Conservation (phyloP, 1,140 invertebrate genomes). For the Arion vulgaris region DNA sequence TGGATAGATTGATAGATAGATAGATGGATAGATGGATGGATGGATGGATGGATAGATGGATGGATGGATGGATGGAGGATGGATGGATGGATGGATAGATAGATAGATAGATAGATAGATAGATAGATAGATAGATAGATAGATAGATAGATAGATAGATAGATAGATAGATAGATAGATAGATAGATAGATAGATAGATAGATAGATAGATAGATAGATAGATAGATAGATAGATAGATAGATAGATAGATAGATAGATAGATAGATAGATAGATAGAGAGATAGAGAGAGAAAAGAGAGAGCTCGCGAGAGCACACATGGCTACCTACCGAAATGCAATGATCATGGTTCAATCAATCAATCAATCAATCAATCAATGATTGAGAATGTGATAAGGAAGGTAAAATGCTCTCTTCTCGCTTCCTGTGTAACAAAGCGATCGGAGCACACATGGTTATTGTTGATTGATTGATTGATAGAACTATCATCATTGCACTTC, state of each 20-base stretch:
- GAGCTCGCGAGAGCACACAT: too few relatives aligned
- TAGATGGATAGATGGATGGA: slow-evolving; percentile 20
- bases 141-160: background rate
- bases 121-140: background rate
- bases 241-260: slow-evolving; percentile 8
- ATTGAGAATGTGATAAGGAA: background rate
- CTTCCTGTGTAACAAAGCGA: too few relatives aligned
- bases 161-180: slow-evolving; percentile 1
- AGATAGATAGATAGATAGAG: background rate
- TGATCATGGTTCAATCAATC: too few relatives aligned
- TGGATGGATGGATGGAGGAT: background rate
- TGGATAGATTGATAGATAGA: slow-evolving; percentile 1
- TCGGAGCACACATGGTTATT: too few relatives aligned
- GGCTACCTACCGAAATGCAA: too few relatives aligned
- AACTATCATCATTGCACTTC: too few relatives aligned
- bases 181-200: slow-evolving; percentile 8
- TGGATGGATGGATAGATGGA: slow-evolving; percentile 11
- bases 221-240: slow-evolving; percentile 8
- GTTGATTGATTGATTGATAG: too few relatives aligned
- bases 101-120: background rate
- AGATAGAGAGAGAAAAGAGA: too few relatives aligned
- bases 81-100: background rate
- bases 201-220: slow-evolving; percentile 8
- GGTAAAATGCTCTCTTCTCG: background rate
- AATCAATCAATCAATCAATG: too few relatives aligned